Conservation (phyloP, 2,797 vertebrate genomes). For the Brachyrhaphis roseni region DNA sequence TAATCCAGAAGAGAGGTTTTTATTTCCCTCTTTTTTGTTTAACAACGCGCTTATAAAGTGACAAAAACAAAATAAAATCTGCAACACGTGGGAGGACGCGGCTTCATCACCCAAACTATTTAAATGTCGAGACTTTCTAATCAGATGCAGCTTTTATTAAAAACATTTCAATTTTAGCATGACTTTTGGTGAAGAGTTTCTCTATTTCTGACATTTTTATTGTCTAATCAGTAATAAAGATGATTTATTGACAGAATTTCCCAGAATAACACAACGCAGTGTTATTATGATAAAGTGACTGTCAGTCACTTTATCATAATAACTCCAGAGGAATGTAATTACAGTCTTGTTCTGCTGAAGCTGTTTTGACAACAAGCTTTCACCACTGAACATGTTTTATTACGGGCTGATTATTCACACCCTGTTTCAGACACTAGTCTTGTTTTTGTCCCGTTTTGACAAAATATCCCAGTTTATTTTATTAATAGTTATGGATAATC, state of each 20-base stretch:
- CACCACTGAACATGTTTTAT: constrained; percentile 53
- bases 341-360: constrained; percentile 27
- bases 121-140: neutral
- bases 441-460: neutral
- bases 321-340: constrained; percentile 27
- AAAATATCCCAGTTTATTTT: no score
- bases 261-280: neutral
- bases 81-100: neutral
- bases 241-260: neutral
- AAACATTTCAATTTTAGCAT: neutral
- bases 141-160: neutral
- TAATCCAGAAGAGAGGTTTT: constrained; percentile 6
- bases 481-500: no score
- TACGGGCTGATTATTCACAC: constrained; percentile 31
- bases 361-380: constrained; percentile 21
- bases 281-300: neutral
- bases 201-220: neutral
- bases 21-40: neutral
- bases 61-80: neutral
- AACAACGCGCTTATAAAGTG: neutral
- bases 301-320: neutral
- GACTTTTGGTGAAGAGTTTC: neutral
- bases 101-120: neutral
- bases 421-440: neutral
- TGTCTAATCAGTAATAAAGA: neutral